Conservation (phyloP, 2,888 invertebrate genomes). For the Bhutanitis thaidina region DNA sequence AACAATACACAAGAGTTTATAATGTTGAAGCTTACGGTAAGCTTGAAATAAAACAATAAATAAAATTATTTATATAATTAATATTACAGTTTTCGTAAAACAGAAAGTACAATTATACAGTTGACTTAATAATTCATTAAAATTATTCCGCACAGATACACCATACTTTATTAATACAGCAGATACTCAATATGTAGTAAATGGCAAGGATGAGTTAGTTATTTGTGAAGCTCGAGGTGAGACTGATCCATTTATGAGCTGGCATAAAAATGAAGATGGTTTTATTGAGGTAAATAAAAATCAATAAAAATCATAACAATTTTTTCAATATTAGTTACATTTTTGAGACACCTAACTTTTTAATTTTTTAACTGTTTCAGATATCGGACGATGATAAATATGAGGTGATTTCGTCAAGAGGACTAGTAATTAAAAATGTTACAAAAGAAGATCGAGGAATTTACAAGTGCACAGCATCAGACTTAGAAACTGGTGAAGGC, state of each 20-base stretch:
- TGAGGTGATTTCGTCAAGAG: slow-evolving; percentile 32
- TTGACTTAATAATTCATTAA: background rate
- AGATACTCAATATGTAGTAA: slow-evolving; percentile 44
- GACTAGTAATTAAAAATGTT: slow-evolving; percentile 41
- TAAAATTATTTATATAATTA: slow-evolving; percentile 7
- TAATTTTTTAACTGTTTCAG: slow-evolving; percentile 31
- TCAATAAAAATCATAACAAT: background rate
- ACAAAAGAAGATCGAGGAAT: slow-evolving; percentile 38
- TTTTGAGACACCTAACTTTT: too few relatives aligned
- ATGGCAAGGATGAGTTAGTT: slow-evolving; percentile 44
- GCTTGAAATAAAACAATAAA: slow-evolving; percentile 24
- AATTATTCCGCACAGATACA: slow-evolving; percentile 38
- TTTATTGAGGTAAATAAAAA: slow-evolving; percentile 34
- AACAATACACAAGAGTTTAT: slow-evolving; percentile 34
- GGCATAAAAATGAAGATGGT: slow-evolving; percentile 46
- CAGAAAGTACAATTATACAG: background rate
- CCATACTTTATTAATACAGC: slow-evolving; percentile 45
- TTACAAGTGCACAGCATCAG: slow-evolving; percentile 40
- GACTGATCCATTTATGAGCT: slow-evolving; percentile 39
- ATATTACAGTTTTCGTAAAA: too few relatives aligned
- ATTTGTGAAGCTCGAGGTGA: slow-evolving; percentile 51
- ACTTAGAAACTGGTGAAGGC: slow-evolving; percentile 35
- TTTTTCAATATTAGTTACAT: too few relatives aligned
- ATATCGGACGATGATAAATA: slow-evolving; percentile 46
- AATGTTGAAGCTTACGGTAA: slow-evolving; percentile 55